These are phyloP conservation scores for Cyanoderma ruficeps DNA, from an alignment of 2,113 vertebrate genomes.

Conservation along the genomic window DNA sequence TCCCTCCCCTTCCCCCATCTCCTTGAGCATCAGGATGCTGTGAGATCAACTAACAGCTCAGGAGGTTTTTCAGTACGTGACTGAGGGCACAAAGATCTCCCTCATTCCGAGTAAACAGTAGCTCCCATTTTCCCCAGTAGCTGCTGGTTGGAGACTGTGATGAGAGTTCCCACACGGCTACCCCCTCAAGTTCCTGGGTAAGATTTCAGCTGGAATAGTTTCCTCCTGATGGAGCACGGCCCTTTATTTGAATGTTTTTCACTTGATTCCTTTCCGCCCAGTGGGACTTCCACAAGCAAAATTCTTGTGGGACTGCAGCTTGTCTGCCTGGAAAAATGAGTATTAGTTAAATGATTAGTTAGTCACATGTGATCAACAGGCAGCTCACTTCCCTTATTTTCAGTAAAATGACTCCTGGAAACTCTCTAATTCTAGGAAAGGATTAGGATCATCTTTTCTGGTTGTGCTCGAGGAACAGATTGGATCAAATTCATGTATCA, in stretches of 20 bases:
- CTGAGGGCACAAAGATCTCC: slow-evolving; percentile 40
- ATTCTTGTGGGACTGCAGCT: slow-evolving; percentile 6
- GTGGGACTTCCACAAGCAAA: not conserved
- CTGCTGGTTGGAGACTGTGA: not conserved
- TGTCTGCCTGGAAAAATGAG: slow-evolving; percentile 34
- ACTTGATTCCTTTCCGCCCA: not conserved
- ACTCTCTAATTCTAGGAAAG: not conserved
- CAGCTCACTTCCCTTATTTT: not conserved
- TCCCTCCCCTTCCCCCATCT: not conserved
- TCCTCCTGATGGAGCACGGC: not conserved
- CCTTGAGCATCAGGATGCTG: not conserved
- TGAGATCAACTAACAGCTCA: slow-evolving; percentile 42
- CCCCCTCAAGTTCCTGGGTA: slow-evolving; percentile 45
- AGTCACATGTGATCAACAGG: not conserved
- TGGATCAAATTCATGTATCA: not conserved
- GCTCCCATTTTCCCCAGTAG: slow-evolving; percentile 46
- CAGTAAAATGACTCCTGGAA: not conserved
- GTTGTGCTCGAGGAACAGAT: not conserved
- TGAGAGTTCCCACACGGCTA: slow-evolving; percentile 43
- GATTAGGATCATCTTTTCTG: not conserved
- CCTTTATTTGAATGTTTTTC: slow-evolving; percentile 37
- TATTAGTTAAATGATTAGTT: not conserved
- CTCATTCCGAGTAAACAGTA: slow-evolving; percentile 48
- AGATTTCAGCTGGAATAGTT: slow-evolving; percentile 57
- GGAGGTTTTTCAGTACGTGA: not conserved